Base-by-base conservation (phyloP, 2,797 vertebrate species). In the Holocentrus rufus region DNA sequence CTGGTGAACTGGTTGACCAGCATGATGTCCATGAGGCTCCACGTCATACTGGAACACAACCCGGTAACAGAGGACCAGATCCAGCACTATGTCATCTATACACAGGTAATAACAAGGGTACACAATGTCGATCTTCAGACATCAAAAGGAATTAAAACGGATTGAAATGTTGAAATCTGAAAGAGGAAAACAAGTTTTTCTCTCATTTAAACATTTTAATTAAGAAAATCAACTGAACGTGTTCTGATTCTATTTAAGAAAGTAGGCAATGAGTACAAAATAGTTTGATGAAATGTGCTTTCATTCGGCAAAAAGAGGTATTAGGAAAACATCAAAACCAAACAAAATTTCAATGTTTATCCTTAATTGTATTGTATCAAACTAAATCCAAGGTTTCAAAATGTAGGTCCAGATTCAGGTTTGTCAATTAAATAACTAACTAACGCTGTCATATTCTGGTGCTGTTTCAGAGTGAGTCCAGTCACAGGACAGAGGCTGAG, bases 1-100 rank as follows among this genome's bases (percentile, higher is more conserved):
- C 89, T 96, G 84, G 95, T 96, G 62, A 95, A 94, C 87, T 96
- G 95, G 95, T 90, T 96, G 82, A 95, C 95, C 67, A 94, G 94
- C 8, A 95, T 96, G 94, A 94, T 96, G 94, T 94, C 94, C 7
- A 93, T 95, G 88, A 93, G 96, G 57, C 92, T 96, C 47, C 93
- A 95, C 59, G 92, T 95, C 46, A 94, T 96, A 18, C 88, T 96
- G 81, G 95, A 95, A 23, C 94, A 95, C 79, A 96, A 96, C 87
- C 96, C 96, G 0, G 92, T 96, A 10, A 95, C 95, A 0, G 93
- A 94, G n/a, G 93, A 94, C 5, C 94, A 95, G 59, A 92, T 96
- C 66, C 92, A 93, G 78, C 92, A 91, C 73, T 95, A 95, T 0
- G 87, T 96, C 1, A 89, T 95, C 72, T 73, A 77, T 60, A 74